Evolutionary conservation across 2,113 vertebrate species (phyloP).

Genomic region (Dipodomys ordii): DNA sequence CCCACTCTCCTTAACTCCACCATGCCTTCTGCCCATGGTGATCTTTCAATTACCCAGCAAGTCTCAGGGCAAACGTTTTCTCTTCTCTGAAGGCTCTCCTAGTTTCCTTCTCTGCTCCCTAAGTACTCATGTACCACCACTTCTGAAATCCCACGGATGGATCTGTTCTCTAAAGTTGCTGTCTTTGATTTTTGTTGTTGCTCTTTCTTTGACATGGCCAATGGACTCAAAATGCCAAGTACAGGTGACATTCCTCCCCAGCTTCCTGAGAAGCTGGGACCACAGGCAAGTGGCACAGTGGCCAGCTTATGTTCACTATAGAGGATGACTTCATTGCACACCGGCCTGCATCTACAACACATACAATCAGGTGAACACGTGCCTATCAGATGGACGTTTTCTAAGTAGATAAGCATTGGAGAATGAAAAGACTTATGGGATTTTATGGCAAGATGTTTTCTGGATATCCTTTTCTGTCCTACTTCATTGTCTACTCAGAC

Average conservation of each 20-base stretch:
- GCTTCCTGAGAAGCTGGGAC: neutral
- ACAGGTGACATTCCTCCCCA: neutral
- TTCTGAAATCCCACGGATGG: accelerated
- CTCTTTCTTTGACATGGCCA: neutral
- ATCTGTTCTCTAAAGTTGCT: neutral
- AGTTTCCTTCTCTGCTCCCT: neutral
- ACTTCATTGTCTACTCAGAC: neutral
- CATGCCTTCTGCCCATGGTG: too few relatives aligned
- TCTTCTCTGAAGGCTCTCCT: neutral
- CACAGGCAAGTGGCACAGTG: accelerated
- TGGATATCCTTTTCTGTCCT: neutral
- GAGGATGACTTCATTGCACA: neutral
- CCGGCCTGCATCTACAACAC: too few relatives aligned
- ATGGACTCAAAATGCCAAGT: too few relatives aligned
- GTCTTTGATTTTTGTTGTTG: neutral
- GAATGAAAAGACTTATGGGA: too few relatives aligned
- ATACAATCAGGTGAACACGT: neutral
- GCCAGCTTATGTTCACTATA: neutral
- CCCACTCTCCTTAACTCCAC: too few relatives aligned
- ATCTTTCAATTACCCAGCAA: neutral
- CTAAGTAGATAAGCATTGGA: neutral
- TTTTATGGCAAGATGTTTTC: neutral
- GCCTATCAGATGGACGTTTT: accelerated
- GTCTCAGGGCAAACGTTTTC: neutral
- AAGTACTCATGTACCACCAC: accelerated